A percentile compares a stretch with the other conserved stretches of the same genome.
Conservation (phyloP, 2,888 invertebrate species). For the Nephrocerus scutellatus region DNA sequence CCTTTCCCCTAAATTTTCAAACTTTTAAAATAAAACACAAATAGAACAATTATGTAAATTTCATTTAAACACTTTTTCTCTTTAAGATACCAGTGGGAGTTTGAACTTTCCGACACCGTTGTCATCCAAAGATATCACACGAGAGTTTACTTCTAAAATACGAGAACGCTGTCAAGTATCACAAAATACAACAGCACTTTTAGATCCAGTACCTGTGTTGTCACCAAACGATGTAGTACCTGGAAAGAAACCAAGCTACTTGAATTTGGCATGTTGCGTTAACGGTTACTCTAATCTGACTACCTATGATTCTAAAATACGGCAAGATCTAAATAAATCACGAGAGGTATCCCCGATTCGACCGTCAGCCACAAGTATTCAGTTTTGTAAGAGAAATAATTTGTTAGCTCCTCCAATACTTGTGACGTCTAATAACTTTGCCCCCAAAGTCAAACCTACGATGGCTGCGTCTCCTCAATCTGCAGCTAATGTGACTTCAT, state of each 20-base stretch:
- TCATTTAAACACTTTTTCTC: conserved; percentile 6
- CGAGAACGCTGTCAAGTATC: conserved; percentile 50
- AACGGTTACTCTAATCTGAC: conserved; percentile 84
- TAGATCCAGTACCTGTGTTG: conserved; percentile 32
- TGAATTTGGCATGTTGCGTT: conserved; percentile 82
- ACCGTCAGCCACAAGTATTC: conserved; percentile 48
- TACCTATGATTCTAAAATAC: conserved; percentile 74
- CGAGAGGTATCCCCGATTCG: conserved; percentile 66
- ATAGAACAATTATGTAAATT: conserved; percentile 5
- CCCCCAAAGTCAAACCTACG: conserved; percentile 27
- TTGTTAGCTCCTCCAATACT: conserved; percentile 52
- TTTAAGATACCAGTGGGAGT: conserved; percentile 54
- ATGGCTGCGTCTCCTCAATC: conserved; percentile 15
- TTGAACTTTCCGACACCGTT: conserved; percentile 57
- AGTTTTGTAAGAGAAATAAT: conserved; percentile 50
- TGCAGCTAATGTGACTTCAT: conserved; percentile 11
- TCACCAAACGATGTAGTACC: conserved; percentile 25
- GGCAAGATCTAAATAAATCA: conserved; percentile 66
- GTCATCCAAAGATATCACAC: conserved; percentile 52
- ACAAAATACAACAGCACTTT: conserved; percentile 33
- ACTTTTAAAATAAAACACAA: not conserved
- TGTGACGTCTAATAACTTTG: conserved; percentile 4
- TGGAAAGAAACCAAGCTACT: conserved; percentile 75
- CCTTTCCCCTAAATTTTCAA: conserved; percentile 3
- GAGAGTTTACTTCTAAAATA: conserved; percentile 57